Percentiles rank a stretch among this genome's conserved stretches.
phyloP scores from a whole-genome alignment of 2,797 vertebrate species.

The Glyptemys insculpta region DNA sequence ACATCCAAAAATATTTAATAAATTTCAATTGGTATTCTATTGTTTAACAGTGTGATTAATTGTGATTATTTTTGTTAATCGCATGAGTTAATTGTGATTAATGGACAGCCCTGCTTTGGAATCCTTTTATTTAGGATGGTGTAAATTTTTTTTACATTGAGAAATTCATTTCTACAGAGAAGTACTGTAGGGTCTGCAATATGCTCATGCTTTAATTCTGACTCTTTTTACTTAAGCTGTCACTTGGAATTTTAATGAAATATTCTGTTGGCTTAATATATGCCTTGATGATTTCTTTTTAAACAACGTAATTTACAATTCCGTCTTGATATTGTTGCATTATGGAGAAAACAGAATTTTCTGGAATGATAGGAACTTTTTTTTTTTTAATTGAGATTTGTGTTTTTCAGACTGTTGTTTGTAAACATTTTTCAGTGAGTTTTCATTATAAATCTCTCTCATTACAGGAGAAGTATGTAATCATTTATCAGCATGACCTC shows the following conservation, averaged over 20 bases:
- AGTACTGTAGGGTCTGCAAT: background rate
- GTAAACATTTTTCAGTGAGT: background rate
- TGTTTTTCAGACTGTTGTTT: background rate
- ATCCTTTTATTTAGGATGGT: background rate
- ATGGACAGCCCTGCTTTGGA: rapidly evolving
- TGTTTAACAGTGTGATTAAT: too few relatives aligned
- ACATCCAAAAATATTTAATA: too few relatives aligned
- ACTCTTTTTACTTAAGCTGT: background rate
- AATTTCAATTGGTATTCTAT: too few relatives aligned
- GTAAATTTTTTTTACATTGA: background rate
- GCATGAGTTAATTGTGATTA: too few relatives aligned
- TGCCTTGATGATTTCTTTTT: background rate
- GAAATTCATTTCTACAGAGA: background rate
- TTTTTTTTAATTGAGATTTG: background rate
- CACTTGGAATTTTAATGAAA: background rate
- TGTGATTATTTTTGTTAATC: too few relatives aligned
- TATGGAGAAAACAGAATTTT: background rate
- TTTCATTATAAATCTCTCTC: background rate
- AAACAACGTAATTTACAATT: background rate
- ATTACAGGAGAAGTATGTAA: background rate
- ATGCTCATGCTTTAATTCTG: background rate
- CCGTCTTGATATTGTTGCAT: background rate
- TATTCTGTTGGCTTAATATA: background rate
- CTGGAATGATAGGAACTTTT: background rate
- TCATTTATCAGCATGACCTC: background rate